phyloP scores from a whole-genome alignment of 2,888 invertebrate species.

The Lasius platythorax region DNA sequence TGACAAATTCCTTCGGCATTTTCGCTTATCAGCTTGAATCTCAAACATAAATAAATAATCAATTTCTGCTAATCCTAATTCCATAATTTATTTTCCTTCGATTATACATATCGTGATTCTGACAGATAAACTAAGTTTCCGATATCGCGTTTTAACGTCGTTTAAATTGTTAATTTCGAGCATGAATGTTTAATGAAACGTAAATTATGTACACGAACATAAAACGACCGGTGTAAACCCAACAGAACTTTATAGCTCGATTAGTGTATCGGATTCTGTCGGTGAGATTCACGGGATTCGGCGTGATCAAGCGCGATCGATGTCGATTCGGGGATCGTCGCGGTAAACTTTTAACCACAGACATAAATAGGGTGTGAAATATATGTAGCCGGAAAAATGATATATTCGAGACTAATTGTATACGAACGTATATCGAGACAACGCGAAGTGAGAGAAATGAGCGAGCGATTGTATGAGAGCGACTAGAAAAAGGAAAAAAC shows the following conservation, averaged over 20 bases:
- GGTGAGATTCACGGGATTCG: background rate
- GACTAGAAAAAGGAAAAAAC: conserved; percentile 23
- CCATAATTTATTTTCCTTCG: background rate
- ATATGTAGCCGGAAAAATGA: background rate
- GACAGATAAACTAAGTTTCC: background rate
- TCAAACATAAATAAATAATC: background rate
- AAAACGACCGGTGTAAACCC: background rate
- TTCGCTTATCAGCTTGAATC: background rate
- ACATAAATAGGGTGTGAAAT: conserved; percentile 24
- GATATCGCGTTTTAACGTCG: background rate
- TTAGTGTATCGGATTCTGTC: background rate
- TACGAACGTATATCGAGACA: background rate
- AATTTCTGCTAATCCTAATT: conserved; percentile 13
- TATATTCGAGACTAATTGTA: conserved; percentile 10
- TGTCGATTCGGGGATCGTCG: background rate
- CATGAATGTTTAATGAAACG: conserved; percentile 34
- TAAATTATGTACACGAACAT: background rate
- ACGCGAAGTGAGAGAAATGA: conserved; percentile 19
- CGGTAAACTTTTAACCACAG: conserved; percentile 17
- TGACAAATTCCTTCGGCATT: background rate
- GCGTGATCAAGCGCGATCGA: conserved; percentile 1
- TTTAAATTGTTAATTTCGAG: conserved; percentile 37
- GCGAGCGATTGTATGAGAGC: background rate
- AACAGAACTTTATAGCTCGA: background rate
- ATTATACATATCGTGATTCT: background rate